A percentile compares a stretch with the other conserved stretches of the same genome.
Evolutionary conservation across 2,888 invertebrate species (phyloP).

Genomic region (Epinotia brunnichana): DNA sequence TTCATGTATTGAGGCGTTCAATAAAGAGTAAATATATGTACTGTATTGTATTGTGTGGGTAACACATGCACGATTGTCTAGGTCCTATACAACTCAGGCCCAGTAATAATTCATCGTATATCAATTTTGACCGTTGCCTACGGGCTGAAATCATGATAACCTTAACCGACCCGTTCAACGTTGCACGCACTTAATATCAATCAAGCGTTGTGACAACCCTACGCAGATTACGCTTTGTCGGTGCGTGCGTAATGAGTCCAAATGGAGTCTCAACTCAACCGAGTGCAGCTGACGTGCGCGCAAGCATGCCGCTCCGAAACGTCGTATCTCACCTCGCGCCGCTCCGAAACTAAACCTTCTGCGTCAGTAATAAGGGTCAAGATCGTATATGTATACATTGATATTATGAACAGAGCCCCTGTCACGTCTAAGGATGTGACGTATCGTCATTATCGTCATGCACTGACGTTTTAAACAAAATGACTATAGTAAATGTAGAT

Average conservation of each 20-base stretch:
- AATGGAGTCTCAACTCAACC: slow-evolving; percentile 53
- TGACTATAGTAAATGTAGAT: too few relatives aligned
- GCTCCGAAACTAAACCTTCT: neutral
- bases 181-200: neutral
- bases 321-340: neutral
- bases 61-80: too few relatives aligned
- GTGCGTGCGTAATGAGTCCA: slow-evolving; percentile 50
- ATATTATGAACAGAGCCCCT: neutral
- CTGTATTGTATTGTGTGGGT: too few relatives aligned
- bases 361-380: neutral
- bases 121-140: too few relatives aligned
- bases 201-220: slow-evolving; percentile 37
- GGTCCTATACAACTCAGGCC: too few relatives aligned
- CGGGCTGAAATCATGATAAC: neutral
- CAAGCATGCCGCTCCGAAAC: neutral
- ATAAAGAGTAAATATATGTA: too few relatives aligned
- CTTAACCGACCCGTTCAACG: neutral
- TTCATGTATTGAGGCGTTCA: too few relatives aligned
- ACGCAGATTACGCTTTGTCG: slow-evolving; percentile 46
- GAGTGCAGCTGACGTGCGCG: slow-evolving; percentile 50
- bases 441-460: slow-evolving; percentile 28
- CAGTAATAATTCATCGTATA: too few relatives aligned
- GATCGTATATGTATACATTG: neutral
- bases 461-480: neutral
- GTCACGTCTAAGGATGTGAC: slow-evolving; percentile 15